phyloP scores from a whole-genome alignment of 1,140 invertebrate genomes.

The Aphidius ervi region DNA sequence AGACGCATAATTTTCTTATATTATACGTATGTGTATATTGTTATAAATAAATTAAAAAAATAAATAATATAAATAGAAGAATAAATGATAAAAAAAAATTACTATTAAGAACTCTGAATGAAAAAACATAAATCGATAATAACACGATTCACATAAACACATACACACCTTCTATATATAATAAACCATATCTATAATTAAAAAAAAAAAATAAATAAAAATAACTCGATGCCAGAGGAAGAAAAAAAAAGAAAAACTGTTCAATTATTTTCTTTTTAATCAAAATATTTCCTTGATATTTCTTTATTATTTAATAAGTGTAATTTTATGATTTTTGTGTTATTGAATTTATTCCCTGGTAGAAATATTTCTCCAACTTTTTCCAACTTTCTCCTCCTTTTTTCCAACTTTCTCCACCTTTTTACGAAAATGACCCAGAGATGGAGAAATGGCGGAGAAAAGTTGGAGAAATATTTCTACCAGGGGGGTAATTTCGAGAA shows the following conservation, averaged over 20 bases:
- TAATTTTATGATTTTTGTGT: neutral
- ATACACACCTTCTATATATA: constrained; percentile 33
- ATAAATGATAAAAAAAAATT: constrained; percentile 31
- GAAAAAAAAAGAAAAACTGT: constrained; percentile 18
- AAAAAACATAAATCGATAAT: constrained; percentile 27
- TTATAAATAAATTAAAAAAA: constrained; percentile 26
- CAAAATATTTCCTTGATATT: neutral
- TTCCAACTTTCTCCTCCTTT: no score
- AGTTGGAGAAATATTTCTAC: no score
- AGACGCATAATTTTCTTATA: constrained; percentile 17
- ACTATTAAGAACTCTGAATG: constrained; percentile 30
- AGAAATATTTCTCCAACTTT: no score
- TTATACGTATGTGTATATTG: constrained; percentile 29
- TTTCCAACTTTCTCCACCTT: no score
- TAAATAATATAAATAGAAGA: constrained; percentile 27
- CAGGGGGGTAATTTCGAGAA: no score
- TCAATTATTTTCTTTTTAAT: constrained; percentile 5
- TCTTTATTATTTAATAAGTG: neutral
- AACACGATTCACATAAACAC: constrained; percentile 28
- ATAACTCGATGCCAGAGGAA: constrained; percentile 32
- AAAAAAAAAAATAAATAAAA: constrained; percentile 33
- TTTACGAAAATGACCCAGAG: no score
- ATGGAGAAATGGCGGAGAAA: no score
- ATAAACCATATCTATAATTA: constrained; percentile 38
- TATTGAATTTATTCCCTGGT: no score